These are phyloP conservation scores for Phenganax subtilis DNA, from an alignment of 92 coral and sea anemone genomes.

Conservation along the genomic window DNA sequence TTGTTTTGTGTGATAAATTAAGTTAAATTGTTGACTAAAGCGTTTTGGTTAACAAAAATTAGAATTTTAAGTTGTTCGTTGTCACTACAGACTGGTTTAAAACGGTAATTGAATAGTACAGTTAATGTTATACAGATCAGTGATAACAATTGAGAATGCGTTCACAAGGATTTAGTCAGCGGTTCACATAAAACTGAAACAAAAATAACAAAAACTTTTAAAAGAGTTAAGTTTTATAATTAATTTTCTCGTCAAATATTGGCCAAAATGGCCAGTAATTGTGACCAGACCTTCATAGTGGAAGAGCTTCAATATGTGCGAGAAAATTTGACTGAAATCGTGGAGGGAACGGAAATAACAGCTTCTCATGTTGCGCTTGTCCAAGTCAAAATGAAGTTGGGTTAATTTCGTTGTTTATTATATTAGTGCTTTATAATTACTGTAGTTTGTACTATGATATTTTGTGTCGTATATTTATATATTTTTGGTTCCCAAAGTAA, in stretches of 20 bases:
- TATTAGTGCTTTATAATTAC: not conserved
- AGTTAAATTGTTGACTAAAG: too few relatives aligned
- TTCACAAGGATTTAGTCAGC: too few relatives aligned
- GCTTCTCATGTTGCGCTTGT: constrained; percentile 76
- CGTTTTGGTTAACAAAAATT: too few relatives aligned
- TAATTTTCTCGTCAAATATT: not conserved
- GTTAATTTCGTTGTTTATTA: not conserved
- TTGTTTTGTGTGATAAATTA: too few relatives aligned
- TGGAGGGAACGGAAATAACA: constrained; percentile 71
- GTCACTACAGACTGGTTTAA: too few relatives aligned
- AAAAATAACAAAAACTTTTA: not conserved
- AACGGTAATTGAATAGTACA: too few relatives aligned
- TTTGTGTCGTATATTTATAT: not conserved
- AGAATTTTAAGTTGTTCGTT: too few relatives aligned
- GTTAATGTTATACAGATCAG: too few relatives aligned
- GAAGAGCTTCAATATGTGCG: constrained; percentile 61
- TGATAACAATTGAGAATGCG: too few relatives aligned
- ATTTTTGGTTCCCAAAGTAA: not conserved
- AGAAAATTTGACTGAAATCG: constrained; percentile 54
- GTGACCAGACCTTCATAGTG: constrained; percentile 50
- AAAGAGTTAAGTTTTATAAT: not conserved
- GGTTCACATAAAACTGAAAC: not conserved
- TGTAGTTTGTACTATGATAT: not conserved
- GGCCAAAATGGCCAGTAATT: constrained; percentile 6
- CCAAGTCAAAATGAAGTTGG: constrained; percentile 67